These are phyloP conservation scores for Ophion obscuratus DNA, from an alignment of 2,888 invertebrate genomes.

Conservation along the genomic window DNA sequence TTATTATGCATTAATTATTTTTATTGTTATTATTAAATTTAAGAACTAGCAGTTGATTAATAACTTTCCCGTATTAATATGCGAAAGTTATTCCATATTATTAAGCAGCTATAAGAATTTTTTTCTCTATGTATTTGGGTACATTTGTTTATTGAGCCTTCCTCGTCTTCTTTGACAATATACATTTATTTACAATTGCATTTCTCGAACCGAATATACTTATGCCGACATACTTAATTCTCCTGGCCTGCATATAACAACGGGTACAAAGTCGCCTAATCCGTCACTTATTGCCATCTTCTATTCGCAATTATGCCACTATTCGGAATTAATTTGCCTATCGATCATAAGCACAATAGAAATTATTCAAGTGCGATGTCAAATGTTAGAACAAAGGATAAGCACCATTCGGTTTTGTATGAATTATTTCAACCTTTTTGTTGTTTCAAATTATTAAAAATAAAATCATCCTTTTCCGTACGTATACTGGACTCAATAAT, in stretches of 20 bases:
- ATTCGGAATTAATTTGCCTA: background rate
- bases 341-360: background rate
- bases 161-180: background rate
- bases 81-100: background rate
- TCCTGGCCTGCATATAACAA: background rate
- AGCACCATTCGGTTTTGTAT: no score
- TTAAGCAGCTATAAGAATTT: background rate
- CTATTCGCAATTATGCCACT: background rate
- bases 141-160: conserved; percentile 2
- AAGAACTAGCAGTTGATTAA: no score
- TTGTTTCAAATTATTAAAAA: no score
- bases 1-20: no score
- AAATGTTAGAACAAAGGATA: background rate
- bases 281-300: background rate
- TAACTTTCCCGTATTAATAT: no score
- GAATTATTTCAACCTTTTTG: no score
- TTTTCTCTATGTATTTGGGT: background rate
- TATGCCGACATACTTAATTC: background rate
- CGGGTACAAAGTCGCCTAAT: background rate
- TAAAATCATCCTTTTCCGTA: no score
- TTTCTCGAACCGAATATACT: conserved; percentile 2
- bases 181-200: conserved; percentile 18
- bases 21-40: no score
- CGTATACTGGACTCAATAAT: no score
- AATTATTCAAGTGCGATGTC: background rate